Evolutionary conservation across 2,113 vertebrate species (phyloP), one percentile per base, ranked within the genome.

Genomic region (Alligator sinensis): DNA sequence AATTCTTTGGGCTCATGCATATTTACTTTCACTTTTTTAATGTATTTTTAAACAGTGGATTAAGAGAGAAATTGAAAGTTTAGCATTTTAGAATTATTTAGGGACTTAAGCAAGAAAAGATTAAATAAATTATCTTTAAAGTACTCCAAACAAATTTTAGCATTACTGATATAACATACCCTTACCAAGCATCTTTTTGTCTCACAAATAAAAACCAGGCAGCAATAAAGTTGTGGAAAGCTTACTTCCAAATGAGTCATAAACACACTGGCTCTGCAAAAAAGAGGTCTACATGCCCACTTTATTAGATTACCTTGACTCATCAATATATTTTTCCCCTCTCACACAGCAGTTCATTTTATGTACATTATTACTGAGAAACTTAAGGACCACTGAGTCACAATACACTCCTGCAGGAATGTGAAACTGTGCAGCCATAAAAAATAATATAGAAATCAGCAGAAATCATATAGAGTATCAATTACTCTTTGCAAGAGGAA

Each of bases 401-500:
- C 74, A 74, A 55, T 25, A 68, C 89, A 74, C 64, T 90, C 27
- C 72, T 91, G 89, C 59, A 74, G 30, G 21, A 91, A 96, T 54
- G 18, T 47, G 61, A 76, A 94, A 11, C 89, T 60, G 72, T 85
- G 13, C 60, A 88, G 68, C 64, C 11, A 87, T 77, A 96, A 91
- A 94, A 47, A 47, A 34, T 34, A 80, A 30, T 88, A 94, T 17
- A 88, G 59, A 94, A 94, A 63, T 86, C 27, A 80, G 13, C 63
- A 68, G 5, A 81, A 82, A 58, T 38, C 7, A 91, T 88, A 84
- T 78, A 75, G 80, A 86, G 47, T 61, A 84, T 9, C 62, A 87
- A 86, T 34, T 22, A 85, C 47, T 64, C 68, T 89, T 88, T 85
- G 25, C 89, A 55, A 22, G 80, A 87, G 22, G 17, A 38, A 84